Conservation (phyloP, 2,797 vertebrate genomes). For the Syngnathus rostellatus region DNA sequence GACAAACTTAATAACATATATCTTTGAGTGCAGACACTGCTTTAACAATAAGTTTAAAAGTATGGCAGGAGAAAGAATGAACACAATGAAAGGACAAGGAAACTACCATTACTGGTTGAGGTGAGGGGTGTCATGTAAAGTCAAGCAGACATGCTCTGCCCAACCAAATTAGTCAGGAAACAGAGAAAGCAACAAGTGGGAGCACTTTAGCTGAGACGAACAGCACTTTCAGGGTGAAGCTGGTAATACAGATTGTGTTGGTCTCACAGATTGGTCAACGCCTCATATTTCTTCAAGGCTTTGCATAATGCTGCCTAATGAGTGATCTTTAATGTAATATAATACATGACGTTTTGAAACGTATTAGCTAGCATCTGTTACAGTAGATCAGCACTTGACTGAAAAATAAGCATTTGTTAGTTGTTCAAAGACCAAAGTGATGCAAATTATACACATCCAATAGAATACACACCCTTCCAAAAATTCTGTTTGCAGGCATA, state of each 20-base stretch:
- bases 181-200: conserved; percentile 37
- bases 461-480: too few species aligned
- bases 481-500: too few species aligned
- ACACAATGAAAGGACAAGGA: conserved; percentile 12
- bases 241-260: conserved; percentile 43
- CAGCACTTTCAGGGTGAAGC: conserved; percentile 44
- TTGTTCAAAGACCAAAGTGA: too few species aligned
- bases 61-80: background rate
- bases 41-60: background rate
- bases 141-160: conserved; percentile 38
- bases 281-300: conserved; percentile 33
- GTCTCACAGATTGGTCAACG: conserved; percentile 45
- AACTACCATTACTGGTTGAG: conserved; percentile 40
- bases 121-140: conserved; percentile 49
- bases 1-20: background rate
- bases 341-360: too few species aligned
- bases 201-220: conserved; percentile 45
- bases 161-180: conserved; percentile 52
- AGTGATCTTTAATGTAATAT: conserved; percentile 25
- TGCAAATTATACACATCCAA: too few species aligned
- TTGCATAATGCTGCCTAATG: conserved; percentile 26
- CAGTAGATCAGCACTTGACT: too few species aligned
- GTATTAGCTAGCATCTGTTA: too few species aligned
- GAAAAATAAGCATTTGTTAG: too few species aligned
- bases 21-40: background rate